These are phyloP conservation scores for Lagria hirta DNA, from an alignment of 2,888 invertebrate species.

Conservation along the genomic window DNA sequence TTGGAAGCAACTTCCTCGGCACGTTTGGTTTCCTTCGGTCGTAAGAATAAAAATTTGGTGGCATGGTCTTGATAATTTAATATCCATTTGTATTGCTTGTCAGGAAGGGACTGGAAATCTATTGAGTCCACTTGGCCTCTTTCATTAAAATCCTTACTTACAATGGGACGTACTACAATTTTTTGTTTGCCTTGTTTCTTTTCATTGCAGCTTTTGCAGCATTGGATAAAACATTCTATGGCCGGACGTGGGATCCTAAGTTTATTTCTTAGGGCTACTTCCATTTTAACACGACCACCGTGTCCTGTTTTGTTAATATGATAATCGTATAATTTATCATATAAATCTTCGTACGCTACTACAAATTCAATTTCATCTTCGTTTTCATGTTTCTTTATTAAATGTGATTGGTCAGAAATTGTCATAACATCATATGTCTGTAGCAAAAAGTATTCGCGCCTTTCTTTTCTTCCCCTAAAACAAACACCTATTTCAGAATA, in stretches of 20 bases:
- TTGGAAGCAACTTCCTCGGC: slow-evolving; percentile 46
- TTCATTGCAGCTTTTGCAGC: slow-evolving; percentile 23
- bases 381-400: too few species aligned
- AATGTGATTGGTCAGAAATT: too few species aligned
- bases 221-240: slow-evolving; percentile 20
- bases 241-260: slow-evolving; percentile 23
- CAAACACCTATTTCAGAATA: too few species aligned
- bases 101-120: slow-evolving; percentile 22
- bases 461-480: too few species aligned
- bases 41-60: slow-evolving; percentile 49
- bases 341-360: too few species aligned
- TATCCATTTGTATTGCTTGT: slow-evolving; percentile 25
- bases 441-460: too few species aligned
- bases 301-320: too few species aligned
- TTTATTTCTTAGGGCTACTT: too few species aligned
- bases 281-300: too few species aligned
- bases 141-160: slow-evolving; percentile 21
- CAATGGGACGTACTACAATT: slow-evolving; percentile 21
- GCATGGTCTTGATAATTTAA: slow-evolving; percentile 45
- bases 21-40: slow-evolving; percentile 43
- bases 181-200: slow-evolving; percentile 15
- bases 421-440: too few species aligned
- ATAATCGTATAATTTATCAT: too few species aligned
- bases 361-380: too few species aligned
- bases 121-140: slow-evolving; percentile 23